phyloP scores from a whole-genome alignment of 1,140 invertebrate genomes.

The Adoxophyes honmai region DNA sequence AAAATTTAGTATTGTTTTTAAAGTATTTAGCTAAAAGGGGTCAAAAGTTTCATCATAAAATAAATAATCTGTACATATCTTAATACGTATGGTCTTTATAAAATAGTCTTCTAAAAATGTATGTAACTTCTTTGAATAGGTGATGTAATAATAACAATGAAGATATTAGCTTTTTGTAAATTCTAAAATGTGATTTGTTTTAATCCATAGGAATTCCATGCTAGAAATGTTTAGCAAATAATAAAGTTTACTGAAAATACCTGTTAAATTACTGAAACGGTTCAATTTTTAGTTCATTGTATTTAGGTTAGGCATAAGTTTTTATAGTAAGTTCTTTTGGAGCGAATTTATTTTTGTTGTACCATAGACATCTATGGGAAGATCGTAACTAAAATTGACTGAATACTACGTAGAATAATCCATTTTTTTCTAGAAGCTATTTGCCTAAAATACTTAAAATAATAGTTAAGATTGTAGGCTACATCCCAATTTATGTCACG shows the following conservation, averaged over 20 bases:
- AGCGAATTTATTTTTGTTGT: conserved; percentile 36
- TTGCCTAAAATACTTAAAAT: conserved; percentile 7
- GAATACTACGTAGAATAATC: conserved; percentile 7
- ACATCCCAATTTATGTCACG: too few relatives aligned
- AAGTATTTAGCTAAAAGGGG: not conserved
- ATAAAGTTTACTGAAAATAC: conserved; percentile 1
- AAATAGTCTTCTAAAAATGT: not conserved
- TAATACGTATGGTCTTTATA: conserved; percentile 4
- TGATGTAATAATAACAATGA: not conserved
- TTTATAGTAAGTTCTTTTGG: conserved; percentile 32
- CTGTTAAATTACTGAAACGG: too few relatives aligned
- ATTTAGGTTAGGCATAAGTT: conserved; percentile 23
- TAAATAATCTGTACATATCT: conserved; percentile 5
- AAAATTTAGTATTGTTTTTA: too few relatives aligned
- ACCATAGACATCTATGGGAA: not conserved
- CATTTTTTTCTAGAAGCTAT: conserved; percentile 1
- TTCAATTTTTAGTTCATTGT: conserved; percentile 15
- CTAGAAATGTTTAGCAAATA: conserved; percentile 19
- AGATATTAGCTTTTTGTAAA: not conserved
- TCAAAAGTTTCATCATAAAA: not conserved
- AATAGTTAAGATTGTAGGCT: not conserved
- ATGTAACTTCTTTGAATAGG: too few relatives aligned
- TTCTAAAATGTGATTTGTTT: conserved; percentile 23
- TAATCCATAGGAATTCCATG: conserved; percentile 18
- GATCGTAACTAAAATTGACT: conserved; percentile 12